Base-by-base conservation (phyloP, 1,140 invertebrate species). In the Sarcophaga bullata region DNA sequence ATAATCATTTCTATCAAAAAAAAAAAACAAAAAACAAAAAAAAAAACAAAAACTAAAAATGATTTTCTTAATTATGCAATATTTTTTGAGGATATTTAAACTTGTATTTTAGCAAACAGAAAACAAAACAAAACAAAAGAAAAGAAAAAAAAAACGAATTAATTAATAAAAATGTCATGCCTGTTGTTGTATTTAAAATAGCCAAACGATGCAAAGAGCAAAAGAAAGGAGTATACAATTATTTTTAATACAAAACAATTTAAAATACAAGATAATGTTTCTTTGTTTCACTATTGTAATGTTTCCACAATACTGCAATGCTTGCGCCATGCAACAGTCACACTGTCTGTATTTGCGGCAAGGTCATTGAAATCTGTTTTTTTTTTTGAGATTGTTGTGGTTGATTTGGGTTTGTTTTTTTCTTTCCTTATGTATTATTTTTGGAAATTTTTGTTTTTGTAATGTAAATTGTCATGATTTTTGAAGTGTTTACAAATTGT, bases 221-320 rank as follows among this genome's bases (percentile, higher is more conserved):
- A 58, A 58, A 58, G 54, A 58, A 58, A 58, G 54, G 54, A 11
- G 54, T 58, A n/a, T n/a, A 58, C 54, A 58, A 52, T 52, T 52
- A n/a, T 58, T 58, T 52, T 58, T 58, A 58, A 58, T 58, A 58
- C n/a, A 58, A 15, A n/a, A 58, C 54, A 58, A 58, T 58, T 58
- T 58, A 58, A 13, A 9, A 4, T 9, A 8, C 52, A 13, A n/a
- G 10, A n/a, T n/a, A 7, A 58, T 15, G 54, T 58, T 58, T n/a
- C 54, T 58, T 58, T 58, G 54, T 58, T 58, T 58, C 15, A 15
- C 7, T 58, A 7, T 58, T 58, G 10, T 37, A 37, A 1, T 37
- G 25, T 37, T 58, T 58, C 7, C 15, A 58, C 7, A 58, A 15
- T 58, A 13, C 54, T 15, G 54, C 54, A 58, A 58, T n/a, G 15